Conservation (phyloP, 2,113 vertebrate species). For the Pomatostomus ruficeps region DNA sequence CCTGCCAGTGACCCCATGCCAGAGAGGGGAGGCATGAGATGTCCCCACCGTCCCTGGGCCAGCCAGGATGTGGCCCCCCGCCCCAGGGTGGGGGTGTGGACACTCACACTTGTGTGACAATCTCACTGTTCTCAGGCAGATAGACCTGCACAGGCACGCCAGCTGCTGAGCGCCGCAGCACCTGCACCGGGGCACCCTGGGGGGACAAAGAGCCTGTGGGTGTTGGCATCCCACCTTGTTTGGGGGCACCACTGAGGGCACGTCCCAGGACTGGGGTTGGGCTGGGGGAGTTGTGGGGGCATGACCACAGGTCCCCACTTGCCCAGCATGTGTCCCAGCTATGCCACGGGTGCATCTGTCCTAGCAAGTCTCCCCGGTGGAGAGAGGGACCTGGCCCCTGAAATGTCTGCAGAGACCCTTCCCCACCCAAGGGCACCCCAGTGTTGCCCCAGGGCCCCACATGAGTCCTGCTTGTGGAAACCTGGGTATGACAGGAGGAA, state of each 20-base stretch:
- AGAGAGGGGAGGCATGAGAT: rapidly evolving
- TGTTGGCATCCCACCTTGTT: background rate
- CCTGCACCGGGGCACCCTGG: background rate
- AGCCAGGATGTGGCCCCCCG: background rate
- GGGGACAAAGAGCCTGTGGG: background rate
- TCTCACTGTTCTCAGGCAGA: slow-evolving; percentile 13
- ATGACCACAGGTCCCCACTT: too few species aligned
- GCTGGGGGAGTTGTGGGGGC: background rate
- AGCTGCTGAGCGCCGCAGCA: background rate
- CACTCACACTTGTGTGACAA: slow-evolving; percentile 38
- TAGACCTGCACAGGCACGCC: background rate
- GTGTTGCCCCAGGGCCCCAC: background rate
- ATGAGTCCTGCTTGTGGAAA: background rate
- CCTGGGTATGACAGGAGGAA: background rate
- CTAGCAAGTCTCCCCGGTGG: rapidly evolving
- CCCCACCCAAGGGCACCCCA: rapidly evolving
- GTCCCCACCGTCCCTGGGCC: background rate
- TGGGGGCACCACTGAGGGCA: background rate
- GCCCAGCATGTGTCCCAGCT: background rate
- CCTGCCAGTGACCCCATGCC: rapidly evolving
- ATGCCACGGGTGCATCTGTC: background rate
- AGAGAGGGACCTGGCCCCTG: background rate
- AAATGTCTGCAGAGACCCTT: background rate
- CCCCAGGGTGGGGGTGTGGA: too few species aligned
- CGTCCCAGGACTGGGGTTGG: rapidly evolving